Percentiles rank a stretch among this genome's conserved stretches.
Evolutionary conservation across 2,797 vertebrate genomes (phyloP).

Genomic region (Pithecia hirsuta): DNA sequence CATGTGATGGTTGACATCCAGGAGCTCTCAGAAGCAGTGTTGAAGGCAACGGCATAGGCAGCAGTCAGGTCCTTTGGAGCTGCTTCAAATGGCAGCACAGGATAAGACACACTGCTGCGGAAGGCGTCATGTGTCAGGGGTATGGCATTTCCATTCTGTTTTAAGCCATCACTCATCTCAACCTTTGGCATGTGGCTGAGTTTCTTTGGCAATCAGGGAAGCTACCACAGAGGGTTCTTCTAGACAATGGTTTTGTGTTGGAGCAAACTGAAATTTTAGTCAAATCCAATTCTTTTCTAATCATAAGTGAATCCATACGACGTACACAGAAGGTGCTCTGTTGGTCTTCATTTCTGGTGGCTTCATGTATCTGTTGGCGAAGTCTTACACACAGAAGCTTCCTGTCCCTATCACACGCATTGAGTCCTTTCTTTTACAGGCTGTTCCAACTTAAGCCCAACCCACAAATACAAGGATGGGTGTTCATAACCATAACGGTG

Average conservation of each 20-base stretch:
- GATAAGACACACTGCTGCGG: too few relatives aligned
- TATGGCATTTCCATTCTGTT: not conserved
- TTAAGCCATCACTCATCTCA: not conserved
- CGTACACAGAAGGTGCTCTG: not conserved
- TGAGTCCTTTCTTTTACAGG: not conserved
- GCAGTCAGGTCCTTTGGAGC: fast-evolving
- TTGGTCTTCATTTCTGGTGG: not conserved
- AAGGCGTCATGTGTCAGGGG: fast-evolving
- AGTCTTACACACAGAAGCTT: too few relatives aligned
- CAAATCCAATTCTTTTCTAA: not conserved
- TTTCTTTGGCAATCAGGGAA: not conserved
- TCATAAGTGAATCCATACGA: not conserved
- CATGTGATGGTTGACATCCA: not conserved
- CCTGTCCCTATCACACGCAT: fast-evolving
- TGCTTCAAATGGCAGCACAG: not conserved
- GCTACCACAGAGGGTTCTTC: not conserved
- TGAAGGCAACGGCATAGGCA: fast-evolving
- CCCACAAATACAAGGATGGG: not conserved
- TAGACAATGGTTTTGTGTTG: not conserved
- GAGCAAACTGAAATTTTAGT: not conserved
- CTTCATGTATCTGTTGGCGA: fast-evolving
- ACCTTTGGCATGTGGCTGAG: not conserved
- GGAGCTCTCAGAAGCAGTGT: not conserved
- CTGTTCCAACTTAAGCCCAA: not conserved
- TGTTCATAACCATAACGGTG: not conserved